A percentile compares a stretch with the other conserved stretches of the same genome.
These are phyloP conservation scores for Clarias platycephalus DNA, from an alignment of 2,797 vertebrate genomes.

Conservation along the genomic window DNA sequence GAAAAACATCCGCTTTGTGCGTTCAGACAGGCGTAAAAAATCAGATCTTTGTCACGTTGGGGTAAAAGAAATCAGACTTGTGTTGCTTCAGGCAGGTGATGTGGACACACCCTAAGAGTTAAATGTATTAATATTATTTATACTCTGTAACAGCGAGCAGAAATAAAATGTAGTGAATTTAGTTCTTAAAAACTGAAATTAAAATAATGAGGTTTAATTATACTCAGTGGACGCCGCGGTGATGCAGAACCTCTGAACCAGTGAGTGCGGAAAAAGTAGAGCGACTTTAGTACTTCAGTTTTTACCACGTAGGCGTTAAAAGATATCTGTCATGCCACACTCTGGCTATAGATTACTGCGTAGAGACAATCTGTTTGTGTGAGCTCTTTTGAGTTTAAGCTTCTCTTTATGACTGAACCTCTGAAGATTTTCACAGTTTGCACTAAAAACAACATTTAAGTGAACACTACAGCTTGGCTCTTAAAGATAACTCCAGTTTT, in stretches of 20 bases:
- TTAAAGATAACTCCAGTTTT: not conserved
- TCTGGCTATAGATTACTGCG: slow-evolving; percentile 25
- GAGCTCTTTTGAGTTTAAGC: slow-evolving; percentile 23
- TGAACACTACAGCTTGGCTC: not conserved
- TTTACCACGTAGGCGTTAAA: slow-evolving; percentile 47
- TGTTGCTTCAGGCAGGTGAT: too few species aligned
- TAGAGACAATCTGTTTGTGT: slow-evolving; percentile 14
- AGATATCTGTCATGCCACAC: slow-evolving; percentile 69
- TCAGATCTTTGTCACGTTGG: too few species aligned
- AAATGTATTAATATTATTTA: not conserved
- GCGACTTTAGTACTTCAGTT: not conserved
- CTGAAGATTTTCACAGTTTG: not conserved
- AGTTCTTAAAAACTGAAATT: not conserved
- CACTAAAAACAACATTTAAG: not conserved
- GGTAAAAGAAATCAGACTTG: too few species aligned
- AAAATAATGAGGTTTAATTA: not conserved
- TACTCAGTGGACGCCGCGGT: not conserved
- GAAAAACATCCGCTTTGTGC: too few species aligned
- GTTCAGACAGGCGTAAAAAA: too few species aligned
- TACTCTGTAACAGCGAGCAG: not conserved
- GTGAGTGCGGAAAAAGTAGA: slow-evolving; percentile 40
- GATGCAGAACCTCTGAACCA: not conserved
- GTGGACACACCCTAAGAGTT: not conserved
- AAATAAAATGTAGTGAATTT: not conserved
- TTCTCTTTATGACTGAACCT: not conserved